A percentile compares a stretch with the other conserved stretches of the same genome.
phyloP scores from a whole-genome alignment of 2,888 invertebrate genomes.

The Homarus gammarus region DNA sequence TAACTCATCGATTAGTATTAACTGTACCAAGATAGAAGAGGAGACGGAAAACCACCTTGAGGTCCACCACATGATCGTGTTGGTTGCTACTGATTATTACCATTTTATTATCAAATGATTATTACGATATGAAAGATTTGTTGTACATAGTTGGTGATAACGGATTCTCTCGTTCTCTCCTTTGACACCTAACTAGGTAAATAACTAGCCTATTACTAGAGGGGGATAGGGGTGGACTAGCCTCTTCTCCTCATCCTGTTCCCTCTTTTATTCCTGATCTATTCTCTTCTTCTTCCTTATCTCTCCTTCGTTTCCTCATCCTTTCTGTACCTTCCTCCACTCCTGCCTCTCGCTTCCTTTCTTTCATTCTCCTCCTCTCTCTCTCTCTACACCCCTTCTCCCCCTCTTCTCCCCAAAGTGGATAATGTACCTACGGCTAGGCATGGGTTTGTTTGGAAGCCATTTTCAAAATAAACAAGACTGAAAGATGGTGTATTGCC shows the following conservation, averaged over 20 bases:
- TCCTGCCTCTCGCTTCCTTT: background rate
- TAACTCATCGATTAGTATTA: conserved; percentile 8
- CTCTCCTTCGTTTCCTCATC: no score
- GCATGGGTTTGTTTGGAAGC: conserved; percentile 16
- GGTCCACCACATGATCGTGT: no score
- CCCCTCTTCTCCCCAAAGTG: background rate
- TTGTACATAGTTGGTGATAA: background rate
- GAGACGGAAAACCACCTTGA: no score
- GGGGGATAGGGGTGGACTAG: background rate
- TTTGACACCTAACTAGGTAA: background rate
- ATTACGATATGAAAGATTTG: background rate
- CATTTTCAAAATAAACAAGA: background rate
- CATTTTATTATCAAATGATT: background rate
- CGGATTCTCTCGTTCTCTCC: background rate
- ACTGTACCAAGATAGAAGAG: no score
- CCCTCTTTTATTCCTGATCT: no score
- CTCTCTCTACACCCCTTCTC: background rate
- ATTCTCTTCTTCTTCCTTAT: no score
- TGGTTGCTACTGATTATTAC: no score
- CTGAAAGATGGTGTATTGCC: background rate
- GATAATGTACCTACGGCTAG: conserved; percentile 1
- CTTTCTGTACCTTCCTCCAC: no score
- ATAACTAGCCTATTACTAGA: background rate
- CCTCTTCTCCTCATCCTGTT: no score
- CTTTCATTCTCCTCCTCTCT: background rate